Evolutionary conservation across 2,888 invertebrate species (phyloP).

Genomic region (Polyommatus icarus): DNA sequence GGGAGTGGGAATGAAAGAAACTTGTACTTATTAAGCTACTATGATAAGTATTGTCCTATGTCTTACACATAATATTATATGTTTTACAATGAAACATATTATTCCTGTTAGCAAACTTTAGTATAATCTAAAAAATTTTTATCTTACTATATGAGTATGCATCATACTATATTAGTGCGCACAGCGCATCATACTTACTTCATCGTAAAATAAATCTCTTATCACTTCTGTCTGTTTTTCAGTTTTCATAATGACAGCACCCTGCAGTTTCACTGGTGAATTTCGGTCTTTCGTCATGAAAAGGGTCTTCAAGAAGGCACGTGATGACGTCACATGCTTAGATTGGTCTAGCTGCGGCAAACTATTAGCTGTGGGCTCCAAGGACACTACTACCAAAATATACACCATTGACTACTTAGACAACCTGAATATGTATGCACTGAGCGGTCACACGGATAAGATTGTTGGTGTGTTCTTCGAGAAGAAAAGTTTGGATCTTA

Average conservation of each 20-base stretch:
- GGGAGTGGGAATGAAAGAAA: no score
- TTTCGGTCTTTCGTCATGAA: slow-evolving; percentile 94
- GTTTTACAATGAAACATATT: no score
- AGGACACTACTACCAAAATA: slow-evolving; percentile 92
- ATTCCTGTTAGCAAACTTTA: no score
- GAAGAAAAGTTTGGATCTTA: slow-evolving; percentile 89
- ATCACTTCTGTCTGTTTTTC: slow-evolving; percentile 36
- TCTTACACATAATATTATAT: no score
- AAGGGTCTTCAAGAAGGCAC: slow-evolving; percentile 89
- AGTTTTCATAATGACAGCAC: slow-evolving; percentile 93
- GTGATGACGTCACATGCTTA: slow-evolving; percentile 91
- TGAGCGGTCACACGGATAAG: slow-evolving; percentile 92
- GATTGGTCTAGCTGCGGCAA: slow-evolving; percentile 97
- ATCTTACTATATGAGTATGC: no score
- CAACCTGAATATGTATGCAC: slow-evolving; percentile 87
- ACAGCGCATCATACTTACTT: no score
- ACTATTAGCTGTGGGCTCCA: slow-evolving; percentile 93
- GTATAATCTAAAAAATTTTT: no score
- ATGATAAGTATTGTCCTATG: no score
- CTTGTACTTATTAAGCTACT: no score
- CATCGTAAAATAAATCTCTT: no score
- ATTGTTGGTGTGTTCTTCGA: slow-evolving; percentile 95
- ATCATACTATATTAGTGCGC: no score
- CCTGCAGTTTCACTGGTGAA: slow-evolving; percentile 88
- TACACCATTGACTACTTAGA: slow-evolving; percentile 87